A percentile compares a stretch with the other conserved stretches of the same genome.
phyloP scores from a whole-genome alignment of 2,888 invertebrate genomes.

The Tridacna crocea region DNA sequence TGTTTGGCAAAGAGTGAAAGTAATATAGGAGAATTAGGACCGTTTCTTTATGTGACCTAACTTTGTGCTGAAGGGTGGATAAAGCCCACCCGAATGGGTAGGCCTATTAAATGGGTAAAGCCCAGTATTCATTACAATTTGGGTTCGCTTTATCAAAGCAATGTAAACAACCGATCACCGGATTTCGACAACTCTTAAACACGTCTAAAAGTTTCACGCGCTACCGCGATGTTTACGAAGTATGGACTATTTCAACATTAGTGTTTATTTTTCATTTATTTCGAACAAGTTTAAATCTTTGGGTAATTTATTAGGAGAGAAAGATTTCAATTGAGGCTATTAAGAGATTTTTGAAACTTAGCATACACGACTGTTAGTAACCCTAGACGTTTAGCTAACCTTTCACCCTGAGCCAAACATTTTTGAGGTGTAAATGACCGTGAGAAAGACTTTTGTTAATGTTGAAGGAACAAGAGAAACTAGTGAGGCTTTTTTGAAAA shows the following conservation, averaged over 20 bases:
- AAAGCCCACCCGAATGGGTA: constrained; percentile 9
- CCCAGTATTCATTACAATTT: constrained; percentile 38
- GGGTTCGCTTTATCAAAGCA: constrained; percentile 52
- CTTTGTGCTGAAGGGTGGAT: not conserved
- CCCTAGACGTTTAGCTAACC: no score
- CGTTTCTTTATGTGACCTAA: not conserved
- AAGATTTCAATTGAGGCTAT: constrained; percentile 22
- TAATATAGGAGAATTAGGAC: not conserved
- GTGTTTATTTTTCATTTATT: constrained; percentile 66
- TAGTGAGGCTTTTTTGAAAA: no score
- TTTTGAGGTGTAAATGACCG: no score
- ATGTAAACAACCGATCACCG: constrained; percentile 55
- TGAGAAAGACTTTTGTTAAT: no score
- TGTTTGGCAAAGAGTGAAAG: no score
- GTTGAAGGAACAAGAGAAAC: no score
- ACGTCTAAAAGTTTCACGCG: constrained; percentile 56
- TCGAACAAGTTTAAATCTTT: constrained; percentile 36
- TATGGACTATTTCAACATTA: constrained; percentile 52
- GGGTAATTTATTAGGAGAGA: constrained; percentile 51
- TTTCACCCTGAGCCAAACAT: no score
- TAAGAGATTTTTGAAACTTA: constrained; percentile 1
- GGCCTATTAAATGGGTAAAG: not conserved
- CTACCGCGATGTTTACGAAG: constrained; percentile 42
- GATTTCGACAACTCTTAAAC: constrained; percentile 52
- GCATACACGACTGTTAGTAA: not conserved